Evolutionary conservation across 2,888 invertebrate species (phyloP).

Genomic region (Pachycephus smyrnensis): DNA sequence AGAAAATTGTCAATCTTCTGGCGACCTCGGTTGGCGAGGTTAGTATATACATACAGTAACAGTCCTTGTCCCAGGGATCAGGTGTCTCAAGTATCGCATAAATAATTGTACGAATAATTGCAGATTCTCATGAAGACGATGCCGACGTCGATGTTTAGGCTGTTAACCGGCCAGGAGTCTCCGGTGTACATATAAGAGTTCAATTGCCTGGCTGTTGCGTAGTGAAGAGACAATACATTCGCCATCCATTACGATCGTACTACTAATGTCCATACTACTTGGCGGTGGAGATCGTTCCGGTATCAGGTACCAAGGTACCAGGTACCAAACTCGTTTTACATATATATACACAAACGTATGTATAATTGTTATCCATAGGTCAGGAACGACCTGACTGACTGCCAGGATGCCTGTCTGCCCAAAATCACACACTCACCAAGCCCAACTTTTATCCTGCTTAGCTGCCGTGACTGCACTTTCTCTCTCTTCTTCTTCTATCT

Average conservation of each 20-base stretch:
- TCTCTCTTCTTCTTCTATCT: neutral
- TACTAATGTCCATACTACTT: conserved; percentile 33
- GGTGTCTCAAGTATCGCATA: neutral
- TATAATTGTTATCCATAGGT: neutral
- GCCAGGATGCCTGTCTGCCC: neutral
- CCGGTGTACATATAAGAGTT: conserved; percentile 93
- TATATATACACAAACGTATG: neutral
- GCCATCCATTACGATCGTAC: conserved; percentile 59
- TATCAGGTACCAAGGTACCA: neutral
- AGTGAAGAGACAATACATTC: conserved; percentile 67
- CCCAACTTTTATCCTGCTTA: conserved; percentile 38
- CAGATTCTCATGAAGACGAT: conserved; percentile 99
- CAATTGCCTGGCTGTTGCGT: conserved; percentile 56
- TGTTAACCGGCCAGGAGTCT: conserved; percentile 98
- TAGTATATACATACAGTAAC: conserved; percentile 45
- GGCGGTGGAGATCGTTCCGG: conserved; percentile 54
- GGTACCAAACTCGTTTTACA: neutral
- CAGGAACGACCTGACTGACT: neutral
- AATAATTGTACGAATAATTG: conserved; percentile 48
- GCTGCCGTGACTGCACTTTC: conserved; percentile 19
- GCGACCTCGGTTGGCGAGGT: conserved; percentile 99
- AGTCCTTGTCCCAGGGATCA: neutral
- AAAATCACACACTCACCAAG: neutral
- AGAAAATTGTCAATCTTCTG: conserved; percentile 98
- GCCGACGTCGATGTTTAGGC: conserved; percentile 99